Base-by-base conservation (phyloP, 2,113 vertebrate species). In the Cyrtonyx montezumae region DNA sequence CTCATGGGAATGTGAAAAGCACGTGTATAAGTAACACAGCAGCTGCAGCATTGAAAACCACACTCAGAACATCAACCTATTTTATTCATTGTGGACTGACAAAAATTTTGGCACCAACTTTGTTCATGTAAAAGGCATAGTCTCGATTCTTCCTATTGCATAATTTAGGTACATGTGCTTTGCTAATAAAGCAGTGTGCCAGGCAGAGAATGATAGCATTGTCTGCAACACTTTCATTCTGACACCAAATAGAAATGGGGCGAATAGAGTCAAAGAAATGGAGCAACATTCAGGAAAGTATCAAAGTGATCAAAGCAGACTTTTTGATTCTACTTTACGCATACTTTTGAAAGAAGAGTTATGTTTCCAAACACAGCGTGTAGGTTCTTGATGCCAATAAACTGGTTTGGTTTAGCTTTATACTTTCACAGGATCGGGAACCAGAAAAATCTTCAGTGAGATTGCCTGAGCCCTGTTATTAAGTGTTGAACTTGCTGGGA, bases 301-400 rank as follows among this genome's bases (percentile, higher is more conserved):
- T 94, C 61, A 75, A 94, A 92, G 82, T 91, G 79, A 95, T 95
- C 84, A 96, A 94, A 95, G 93, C 61, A 81, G 48, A 36, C 65
- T 76, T 75, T 96, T 89, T 94, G 89, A 96, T 89, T 91, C 76
- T 51, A 53, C 65, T 92, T 89, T 58, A 68, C 43, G 65, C 56
- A 53, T 15, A 71, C 23, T 84, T 87, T 92, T 92, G 74, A 96
- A 95, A 94, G 93, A 59, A 84, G 40, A 30, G 40, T 48, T 91
- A 53, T 49, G 18, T 86, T 94, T 75, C 82, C 73, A 85, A 75
- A 80, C 74, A 55, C 30, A 21, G 45, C 7, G 26, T 1, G 1
- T 65, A 3, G 0, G 0, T 73, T 91, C 66, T 68, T 79, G 62
- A 80, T 81, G 77, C n/a, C 84, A 88, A 45, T 71, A 86, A 94